These are phyloP conservation scores for Centropyge bicolor DNA, from an alignment of 2,797 vertebrate genomes.

Conservation along the genomic window DNA sequence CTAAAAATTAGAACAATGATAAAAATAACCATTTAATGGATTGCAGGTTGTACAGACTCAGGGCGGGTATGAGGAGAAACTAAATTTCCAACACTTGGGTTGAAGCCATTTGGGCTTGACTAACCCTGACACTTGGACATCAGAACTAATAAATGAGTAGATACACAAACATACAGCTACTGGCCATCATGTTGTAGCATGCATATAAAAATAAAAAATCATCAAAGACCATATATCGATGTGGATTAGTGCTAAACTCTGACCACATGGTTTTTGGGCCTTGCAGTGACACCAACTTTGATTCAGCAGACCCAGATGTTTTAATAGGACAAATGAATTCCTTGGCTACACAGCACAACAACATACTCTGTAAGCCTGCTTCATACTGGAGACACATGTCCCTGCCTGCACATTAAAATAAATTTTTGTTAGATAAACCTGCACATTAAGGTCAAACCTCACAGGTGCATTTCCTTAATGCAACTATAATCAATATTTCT, in stretches of 20 bases:
- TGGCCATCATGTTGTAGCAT: background rate
- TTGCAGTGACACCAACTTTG: constrained; percentile 1
- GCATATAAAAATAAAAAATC: constrained; percentile 2
- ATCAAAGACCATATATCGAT: background rate
- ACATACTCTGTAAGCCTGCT: background rate
- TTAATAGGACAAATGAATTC: background rate
- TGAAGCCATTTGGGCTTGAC: background rate
- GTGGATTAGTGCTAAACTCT: background rate
- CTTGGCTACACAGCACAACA: background rate
- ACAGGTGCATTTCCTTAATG: background rate
- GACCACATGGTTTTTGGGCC: background rate
- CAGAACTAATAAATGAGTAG: background rate
- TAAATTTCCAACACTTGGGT: background rate
- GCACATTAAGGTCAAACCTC: background rate
- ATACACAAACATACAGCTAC: background rate
- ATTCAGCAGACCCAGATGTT: background rate
- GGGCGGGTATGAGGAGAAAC: background rate
- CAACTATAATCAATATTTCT: background rate
- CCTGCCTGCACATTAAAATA: background rate
- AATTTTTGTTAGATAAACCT: background rate
- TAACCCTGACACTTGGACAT: background rate
- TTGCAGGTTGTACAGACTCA: background rate
- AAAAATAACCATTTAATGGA: background rate
- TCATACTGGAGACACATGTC: background rate
- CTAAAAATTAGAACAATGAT: background rate